phyloP scores from a whole-genome alignment of 2,888 invertebrate genomes.

The Temnothorax unifasciatus region DNA sequence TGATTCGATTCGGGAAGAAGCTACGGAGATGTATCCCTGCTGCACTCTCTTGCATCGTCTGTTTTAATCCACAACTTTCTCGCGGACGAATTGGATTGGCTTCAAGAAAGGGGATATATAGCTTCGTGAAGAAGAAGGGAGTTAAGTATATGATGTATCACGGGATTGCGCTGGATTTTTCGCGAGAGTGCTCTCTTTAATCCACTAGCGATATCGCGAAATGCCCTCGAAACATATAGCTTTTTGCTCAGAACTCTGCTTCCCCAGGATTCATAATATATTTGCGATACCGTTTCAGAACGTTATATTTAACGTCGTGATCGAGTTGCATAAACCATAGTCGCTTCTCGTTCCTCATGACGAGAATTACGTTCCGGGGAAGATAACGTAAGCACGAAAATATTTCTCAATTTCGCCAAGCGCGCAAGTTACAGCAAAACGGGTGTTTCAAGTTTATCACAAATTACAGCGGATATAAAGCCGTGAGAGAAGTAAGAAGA shows the following conservation, averaged over 20 bases:
- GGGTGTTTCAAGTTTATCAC: slow-evolving; percentile 37
- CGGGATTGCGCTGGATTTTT: slow-evolving; percentile 25
- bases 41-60: not conserved
- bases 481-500: not conserved
- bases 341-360: not conserved
- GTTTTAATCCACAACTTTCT: slow-evolving; percentile 38
- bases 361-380: not conserved
- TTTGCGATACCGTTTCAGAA: not conserved
- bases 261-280: not conserved
- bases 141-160: slow-evolving; percentile 44
- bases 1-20: slow-evolving; percentile 45
- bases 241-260: not conserved
- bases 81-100: slow-evolving; percentile 32
- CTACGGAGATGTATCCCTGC: not conserved
- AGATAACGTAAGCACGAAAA: slow-evolving; percentile 31
- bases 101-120: not conserved
- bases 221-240: not conserved
- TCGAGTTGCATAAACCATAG: slow-evolving; percentile 4
- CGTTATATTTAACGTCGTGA: slow-evolving; percentile 9
- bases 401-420: slow-evolving; percentile 37
- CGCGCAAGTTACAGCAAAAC: slow-evolving; percentile 15
- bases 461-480: slow-evolving; percentile 50
- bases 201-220: not conserved
- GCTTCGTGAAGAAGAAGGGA: too few species aligned
- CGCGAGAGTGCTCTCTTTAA: slow-evolving; percentile 28